Conservation (phyloP, 1,140 invertebrate genomes). For the Varroa destructor region DNA sequence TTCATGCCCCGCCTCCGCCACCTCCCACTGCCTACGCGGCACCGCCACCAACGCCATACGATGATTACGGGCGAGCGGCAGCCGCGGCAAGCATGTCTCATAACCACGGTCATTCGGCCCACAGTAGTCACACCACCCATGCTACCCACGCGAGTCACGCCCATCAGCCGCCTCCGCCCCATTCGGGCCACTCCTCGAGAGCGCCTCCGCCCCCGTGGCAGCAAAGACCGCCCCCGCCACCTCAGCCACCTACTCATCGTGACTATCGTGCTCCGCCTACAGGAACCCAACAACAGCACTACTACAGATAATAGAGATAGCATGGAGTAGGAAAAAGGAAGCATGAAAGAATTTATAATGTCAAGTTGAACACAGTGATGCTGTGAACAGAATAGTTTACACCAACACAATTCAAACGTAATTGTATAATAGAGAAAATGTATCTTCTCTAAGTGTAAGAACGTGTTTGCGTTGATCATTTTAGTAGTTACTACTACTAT, state of each 20-base stretch:
- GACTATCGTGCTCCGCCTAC: background rate
- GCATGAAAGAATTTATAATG: too few relatives aligned
- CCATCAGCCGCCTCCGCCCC: background rate
- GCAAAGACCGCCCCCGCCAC: background rate
- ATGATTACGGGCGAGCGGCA: background rate
- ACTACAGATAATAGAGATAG: too few relatives aligned
- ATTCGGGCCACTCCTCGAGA: background rate
- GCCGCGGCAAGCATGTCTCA: background rate
- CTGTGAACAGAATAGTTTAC: too few relatives aligned
- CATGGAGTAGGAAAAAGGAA: too few relatives aligned
- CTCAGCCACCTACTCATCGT: background rate
- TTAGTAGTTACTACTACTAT: too few relatives aligned
- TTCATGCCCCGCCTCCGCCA: slow-evolving; percentile 26
- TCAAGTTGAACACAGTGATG: too few relatives aligned
- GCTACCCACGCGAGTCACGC: background rate
- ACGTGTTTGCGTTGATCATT: too few relatives aligned
- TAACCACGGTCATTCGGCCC: background rate
- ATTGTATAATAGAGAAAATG: too few relatives aligned
- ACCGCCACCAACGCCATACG: too few relatives aligned
- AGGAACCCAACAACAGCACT: background rate
- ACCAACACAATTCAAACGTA: too few relatives aligned
- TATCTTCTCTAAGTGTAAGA: too few relatives aligned
- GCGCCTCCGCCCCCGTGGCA: slow-evolving; percentile 11
- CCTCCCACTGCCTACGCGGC: slow-evolving; percentile 6
- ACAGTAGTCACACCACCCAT: background rate